Evolutionary conservation across 2,888 invertebrate genomes (phyloP).

Genomic region (Alloscopus bannaensis): DNA sequence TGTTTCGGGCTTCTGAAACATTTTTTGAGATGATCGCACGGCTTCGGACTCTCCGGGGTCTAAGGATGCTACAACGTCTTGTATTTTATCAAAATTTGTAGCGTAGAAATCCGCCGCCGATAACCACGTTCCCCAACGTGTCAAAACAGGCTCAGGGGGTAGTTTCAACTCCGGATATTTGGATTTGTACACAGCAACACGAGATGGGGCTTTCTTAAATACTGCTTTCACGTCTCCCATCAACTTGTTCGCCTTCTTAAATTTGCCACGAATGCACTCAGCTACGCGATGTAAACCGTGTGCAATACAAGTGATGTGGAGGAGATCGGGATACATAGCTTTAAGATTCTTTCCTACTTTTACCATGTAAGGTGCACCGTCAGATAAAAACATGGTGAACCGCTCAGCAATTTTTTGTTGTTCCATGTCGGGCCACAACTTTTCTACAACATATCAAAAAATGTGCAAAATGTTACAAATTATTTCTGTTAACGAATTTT

Average conservation of each 20-base stretch:
- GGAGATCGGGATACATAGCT: constrained; percentile 72
- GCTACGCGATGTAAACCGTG: constrained; percentile 73
- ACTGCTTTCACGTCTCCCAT: constrained; percentile 73
- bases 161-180: constrained; percentile 71
- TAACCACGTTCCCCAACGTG: constrained; percentile 74
- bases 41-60: constrained; percentile 29
- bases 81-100: constrained; percentile 44
- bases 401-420: not conserved
- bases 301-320: constrained; percentile 74
- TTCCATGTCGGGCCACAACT: too few relatives aligned
- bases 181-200: constrained; percentile 73
- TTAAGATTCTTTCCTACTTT: constrained; percentile 66
- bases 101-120: constrained; percentile 73
- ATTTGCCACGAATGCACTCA: constrained; percentile 72
- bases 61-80: constrained; percentile 35
- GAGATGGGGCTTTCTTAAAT: constrained; percentile 73
- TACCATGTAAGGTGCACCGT: constrained; percentile 53
- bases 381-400: constrained; percentile 5
- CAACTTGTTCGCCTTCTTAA: constrained; percentile 72
- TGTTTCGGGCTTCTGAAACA: not conserved
- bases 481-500: too few relatives aligned
- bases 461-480: too few relatives aligned
- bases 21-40: constrained; percentile 16
- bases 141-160: constrained; percentile 74
- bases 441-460: too few relatives aligned